phyloP scores from a whole-genome alignment of 2,888 invertebrate species.

The Bugulina stolonifera region DNA sequence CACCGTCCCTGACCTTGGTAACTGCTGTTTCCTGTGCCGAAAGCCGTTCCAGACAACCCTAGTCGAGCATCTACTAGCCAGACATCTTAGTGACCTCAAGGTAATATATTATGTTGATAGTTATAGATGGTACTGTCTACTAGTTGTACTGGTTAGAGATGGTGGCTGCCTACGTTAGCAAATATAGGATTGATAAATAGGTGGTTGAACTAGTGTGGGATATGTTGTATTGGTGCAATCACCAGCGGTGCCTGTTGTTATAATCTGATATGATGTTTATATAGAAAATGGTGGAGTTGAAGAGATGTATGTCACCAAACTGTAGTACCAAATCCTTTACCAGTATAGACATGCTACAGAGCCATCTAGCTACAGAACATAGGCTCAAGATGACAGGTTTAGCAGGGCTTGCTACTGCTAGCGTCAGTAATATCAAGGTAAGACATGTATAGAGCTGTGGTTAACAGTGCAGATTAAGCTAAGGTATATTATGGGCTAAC shows the following conservation, averaged over 20 bases:
- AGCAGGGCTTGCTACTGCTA: conserved; percentile 12
- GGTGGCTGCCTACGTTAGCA: too few relatives aligned
- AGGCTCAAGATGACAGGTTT: conserved; percentile 22
- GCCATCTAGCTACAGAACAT: conserved; percentile 15
- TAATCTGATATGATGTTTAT: not conserved
- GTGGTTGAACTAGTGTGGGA: too few relatives aligned
- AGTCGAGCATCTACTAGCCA: conserved; percentile 21
- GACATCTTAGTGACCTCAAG: conserved; percentile 21
- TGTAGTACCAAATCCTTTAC: not conserved
- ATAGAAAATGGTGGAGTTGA: conserved; percentile 14
- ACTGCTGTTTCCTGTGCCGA: not conserved
- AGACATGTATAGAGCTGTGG: not conserved
- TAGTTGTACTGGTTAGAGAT: too few relatives aligned
- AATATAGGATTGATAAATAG: too few relatives aligned
- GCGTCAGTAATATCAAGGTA: conserved; percentile 20
- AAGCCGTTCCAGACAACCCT: not conserved
- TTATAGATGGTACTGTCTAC: too few relatives aligned
- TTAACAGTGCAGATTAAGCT: too few relatives aligned
- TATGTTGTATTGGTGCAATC: too few relatives aligned
- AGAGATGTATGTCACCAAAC: not conserved
- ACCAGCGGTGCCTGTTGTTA: too few relatives aligned
- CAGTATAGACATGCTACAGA: not conserved
- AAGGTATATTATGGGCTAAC: too few relatives aligned
- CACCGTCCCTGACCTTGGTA: not conserved
- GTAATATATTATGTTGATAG: too few relatives aligned